Percentiles rank a stretch among this genome's conserved stretches.
phyloP scores from a whole-genome alignment of 2,113 vertebrate species.

The Phrynocephalus versicolor region DNA sequence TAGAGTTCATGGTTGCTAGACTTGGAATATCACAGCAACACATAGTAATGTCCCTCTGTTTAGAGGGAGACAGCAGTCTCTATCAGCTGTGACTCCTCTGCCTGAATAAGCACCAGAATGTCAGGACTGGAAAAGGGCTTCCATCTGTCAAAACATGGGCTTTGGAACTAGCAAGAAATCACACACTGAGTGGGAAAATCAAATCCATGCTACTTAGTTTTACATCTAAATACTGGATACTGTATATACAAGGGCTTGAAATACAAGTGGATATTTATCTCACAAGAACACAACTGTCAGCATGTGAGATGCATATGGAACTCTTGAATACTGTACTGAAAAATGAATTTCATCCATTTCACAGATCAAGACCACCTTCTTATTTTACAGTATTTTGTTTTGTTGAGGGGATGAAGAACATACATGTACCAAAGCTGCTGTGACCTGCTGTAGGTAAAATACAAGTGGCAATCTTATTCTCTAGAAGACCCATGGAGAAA shows the following conservation, averaged over 20 bases:
- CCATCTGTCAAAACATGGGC: slow-evolving; percentile 21
- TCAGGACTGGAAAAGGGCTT: not conserved
- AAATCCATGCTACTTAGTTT: no score
- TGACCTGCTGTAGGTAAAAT: not conserved
- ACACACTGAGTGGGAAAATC: not conserved
- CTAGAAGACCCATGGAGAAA: not conserved
- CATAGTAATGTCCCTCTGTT: not conserved
- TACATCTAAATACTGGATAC: no score
- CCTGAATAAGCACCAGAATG: slow-evolving; percentile 11
- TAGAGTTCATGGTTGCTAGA: not conserved
- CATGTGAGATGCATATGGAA: not conserved
- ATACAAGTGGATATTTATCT: no score
- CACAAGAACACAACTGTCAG: no score
- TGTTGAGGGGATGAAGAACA: no score
- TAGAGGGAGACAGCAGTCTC: not conserved
- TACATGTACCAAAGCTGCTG: not conserved
- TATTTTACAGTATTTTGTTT: no score
- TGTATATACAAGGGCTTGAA: no score
- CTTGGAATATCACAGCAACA: not conserved
- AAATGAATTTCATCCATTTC: no score
- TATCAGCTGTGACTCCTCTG: not conserved
- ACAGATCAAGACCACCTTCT: no score
- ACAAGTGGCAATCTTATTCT: not conserved
- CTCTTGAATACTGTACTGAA: no score
- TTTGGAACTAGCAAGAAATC: slow-evolving; percentile 17